These are phyloP conservation scores for Clarias macrocephalus DNA, from an alignment of 2,113 vertebrate genomes.

Conservation along the genomic window DNA sequence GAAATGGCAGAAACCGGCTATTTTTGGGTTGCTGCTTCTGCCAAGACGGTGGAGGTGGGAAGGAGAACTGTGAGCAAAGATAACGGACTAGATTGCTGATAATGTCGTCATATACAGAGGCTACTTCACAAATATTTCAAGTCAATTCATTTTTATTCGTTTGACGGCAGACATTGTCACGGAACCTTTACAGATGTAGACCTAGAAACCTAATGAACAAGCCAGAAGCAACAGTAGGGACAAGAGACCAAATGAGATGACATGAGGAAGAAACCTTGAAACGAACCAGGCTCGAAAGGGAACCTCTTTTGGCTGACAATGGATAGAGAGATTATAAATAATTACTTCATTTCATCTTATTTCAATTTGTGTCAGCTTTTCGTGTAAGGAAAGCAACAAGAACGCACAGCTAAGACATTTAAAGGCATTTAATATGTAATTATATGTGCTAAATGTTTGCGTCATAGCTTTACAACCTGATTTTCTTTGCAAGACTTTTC, in stretches of 20 bases:
- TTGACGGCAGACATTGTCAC: background rate
- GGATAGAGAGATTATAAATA: background rate
- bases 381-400: background rate
- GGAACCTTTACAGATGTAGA: background rate
- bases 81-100: background rate
- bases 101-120: background rate
- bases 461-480: background rate
- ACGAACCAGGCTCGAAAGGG: background rate
- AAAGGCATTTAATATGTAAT: background rate
- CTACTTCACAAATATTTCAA: no score
- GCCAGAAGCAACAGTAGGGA: background rate
- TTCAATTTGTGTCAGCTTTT: background rate
- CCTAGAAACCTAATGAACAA: background rate
- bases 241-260: background rate
- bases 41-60: background rate
- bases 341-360: background rate
- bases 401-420: background rate
- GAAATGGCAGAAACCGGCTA: background rate
- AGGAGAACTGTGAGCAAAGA: slow-evolving; percentile 8
- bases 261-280: background rate
- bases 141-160: background rate
- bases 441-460: background rate
- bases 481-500: background rate
- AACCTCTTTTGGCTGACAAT: background rate
- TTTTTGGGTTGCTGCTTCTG: slow-evolving; percentile 24